These are phyloP conservation scores for Myiothlypis chrysogaster DNA, from an alignment of 2,797 vertebrate species.

Conservation along the genomic window DNA sequence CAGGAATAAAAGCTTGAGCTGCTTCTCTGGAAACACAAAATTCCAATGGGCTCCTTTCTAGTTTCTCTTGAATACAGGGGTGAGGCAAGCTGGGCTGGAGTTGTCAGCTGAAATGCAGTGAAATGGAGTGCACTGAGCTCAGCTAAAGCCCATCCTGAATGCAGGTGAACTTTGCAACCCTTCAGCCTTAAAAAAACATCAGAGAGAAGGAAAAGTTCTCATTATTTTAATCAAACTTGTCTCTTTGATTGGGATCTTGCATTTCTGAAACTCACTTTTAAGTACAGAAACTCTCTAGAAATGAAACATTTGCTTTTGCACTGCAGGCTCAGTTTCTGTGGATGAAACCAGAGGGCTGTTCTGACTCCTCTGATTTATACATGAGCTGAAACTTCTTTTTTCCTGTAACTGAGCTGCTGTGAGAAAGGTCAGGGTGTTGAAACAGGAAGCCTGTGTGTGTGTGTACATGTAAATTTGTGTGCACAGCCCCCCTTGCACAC, in stretches of 20 bases:
- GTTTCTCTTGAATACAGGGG: neutral
- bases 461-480: neutral
- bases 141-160: neutral
- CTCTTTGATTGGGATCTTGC: neutral
- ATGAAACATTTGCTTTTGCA: neutral
- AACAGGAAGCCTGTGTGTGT: slow-evolving; percentile 18
- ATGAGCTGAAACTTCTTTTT: neutral
- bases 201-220: neutral
- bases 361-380: neutral
- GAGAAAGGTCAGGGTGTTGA: neutral
- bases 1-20: neutral
- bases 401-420: neutral
- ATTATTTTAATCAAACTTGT: neutral
- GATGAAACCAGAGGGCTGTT: neutral
- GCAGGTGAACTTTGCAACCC: neutral
- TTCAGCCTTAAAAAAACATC: neutral
- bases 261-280: neutral
- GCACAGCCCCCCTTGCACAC: neutral
- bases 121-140: neutral
- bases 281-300: neutral
- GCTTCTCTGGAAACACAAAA: neutral
- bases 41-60: neutral
- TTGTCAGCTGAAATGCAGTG: neutral
- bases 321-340: neutral
- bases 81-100: neutral